phyloP scores from a whole-genome alignment of 2,888 invertebrate species.

The Luperina testacea region DNA sequence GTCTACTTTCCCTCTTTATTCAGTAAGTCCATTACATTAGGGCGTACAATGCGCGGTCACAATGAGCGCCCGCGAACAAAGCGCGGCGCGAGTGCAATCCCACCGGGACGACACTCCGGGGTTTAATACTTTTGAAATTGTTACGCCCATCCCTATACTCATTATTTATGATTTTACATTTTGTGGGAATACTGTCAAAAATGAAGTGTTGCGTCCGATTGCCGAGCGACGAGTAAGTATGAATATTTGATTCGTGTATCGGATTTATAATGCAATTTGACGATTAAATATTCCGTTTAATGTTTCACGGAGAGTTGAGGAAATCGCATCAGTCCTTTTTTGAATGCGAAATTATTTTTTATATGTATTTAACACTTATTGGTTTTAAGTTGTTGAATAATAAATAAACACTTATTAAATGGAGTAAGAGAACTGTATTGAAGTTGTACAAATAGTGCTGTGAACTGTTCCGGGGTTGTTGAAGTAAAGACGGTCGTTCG shows the following conservation, averaged over 20 bases:
- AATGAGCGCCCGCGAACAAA: constrained; percentile 55
- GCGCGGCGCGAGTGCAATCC: constrained; percentile 48
- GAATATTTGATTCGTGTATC: constrained; percentile 58
- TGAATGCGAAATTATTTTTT: not conserved
- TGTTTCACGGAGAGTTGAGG: constrained; percentile 29
- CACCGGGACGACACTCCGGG: constrained; percentile 40
- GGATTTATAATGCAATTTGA: constrained; percentile 39
- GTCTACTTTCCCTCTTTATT: constrained; percentile 49
- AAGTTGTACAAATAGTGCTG: constrained; percentile 1
- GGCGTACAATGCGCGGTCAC: constrained; percentile 59
- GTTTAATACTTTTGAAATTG: constrained; percentile 64
- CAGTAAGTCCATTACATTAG: constrained; percentile 66
- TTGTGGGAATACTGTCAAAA: constrained; percentile 51
- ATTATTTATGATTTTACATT: constrained; percentile 63
- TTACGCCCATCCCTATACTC: constrained; percentile 56
- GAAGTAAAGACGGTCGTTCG: constrained; percentile 8
- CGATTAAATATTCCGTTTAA: constrained; percentile 51
- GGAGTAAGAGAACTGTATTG: not conserved
- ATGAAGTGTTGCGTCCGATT: constrained; percentile 51
- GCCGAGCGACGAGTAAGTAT: constrained; percentile 36
- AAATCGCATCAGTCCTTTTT: constrained; percentile 1
- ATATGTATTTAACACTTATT: not conserved
- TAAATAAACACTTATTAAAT: not conserved
- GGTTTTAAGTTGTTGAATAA: not conserved
- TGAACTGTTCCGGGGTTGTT: constrained; percentile 5